These are phyloP conservation scores for Temnothorax unifasciatus DNA, from an alignment of 2,888 invertebrate genomes.

Conservation along the genomic window DNA sequence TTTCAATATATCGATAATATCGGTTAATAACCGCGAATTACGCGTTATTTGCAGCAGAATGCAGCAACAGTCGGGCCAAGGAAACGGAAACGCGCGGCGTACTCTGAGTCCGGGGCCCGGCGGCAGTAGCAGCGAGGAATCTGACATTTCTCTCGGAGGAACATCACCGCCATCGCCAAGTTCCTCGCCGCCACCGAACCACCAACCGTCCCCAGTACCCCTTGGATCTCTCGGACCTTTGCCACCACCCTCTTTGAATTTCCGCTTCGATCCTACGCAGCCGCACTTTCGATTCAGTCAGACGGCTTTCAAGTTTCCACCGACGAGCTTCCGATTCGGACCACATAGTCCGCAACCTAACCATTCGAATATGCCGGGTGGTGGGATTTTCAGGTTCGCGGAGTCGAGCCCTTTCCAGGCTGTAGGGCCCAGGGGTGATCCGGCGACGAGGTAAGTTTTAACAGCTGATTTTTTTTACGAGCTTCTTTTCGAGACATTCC, in stretches of 20 bases:
- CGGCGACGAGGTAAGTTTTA: constrained; percentile 82
- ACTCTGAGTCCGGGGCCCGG: constrained; percentile 83
- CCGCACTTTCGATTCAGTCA: constrained; percentile 84
- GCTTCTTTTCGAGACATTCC: constrained; percentile 1
- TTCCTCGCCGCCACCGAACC: constrained; percentile 82
- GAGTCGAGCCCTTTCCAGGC: constrained; percentile 85
- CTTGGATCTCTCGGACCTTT: constrained; percentile 83
- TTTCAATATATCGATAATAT: background rate
- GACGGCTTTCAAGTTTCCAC: constrained; percentile 84
- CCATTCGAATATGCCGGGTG: constrained; percentile 83
- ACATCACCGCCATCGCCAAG: constrained; percentile 84
- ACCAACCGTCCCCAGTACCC: constrained; percentile 83
- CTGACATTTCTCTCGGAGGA: constrained; percentile 84
- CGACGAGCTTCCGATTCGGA: constrained; percentile 83
- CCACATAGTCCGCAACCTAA: constrained; percentile 85
- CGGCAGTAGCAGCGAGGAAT: constrained; percentile 84
- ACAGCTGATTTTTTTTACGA: background rate
- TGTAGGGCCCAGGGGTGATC: constrained; percentile 84
- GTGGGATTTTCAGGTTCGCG: constrained; percentile 85
- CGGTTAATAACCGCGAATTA: constrained; percentile 41
- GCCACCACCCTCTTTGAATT: constrained; percentile 83
- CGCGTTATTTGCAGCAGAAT: constrained; percentile 77
- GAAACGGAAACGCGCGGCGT: constrained; percentile 81
- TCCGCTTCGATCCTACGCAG: constrained; percentile 84
- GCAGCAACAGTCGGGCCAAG: constrained; percentile 85